phyloP scores from a whole-genome alignment of 1,140 invertebrate species.

The Meloidogyne hapla region DNA sequence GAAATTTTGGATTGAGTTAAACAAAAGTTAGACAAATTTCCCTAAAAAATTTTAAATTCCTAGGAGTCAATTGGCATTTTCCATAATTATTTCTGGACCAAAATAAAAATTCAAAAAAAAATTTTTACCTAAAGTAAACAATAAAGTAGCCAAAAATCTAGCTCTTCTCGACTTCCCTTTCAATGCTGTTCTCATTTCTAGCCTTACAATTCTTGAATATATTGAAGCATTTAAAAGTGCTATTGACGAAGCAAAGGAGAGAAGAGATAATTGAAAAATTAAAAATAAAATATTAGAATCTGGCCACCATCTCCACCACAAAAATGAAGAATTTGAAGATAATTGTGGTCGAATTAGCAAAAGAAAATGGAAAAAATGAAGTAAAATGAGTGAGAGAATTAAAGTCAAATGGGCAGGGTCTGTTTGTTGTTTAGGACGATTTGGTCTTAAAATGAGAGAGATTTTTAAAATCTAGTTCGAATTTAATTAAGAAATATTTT shows the following conservation, averaged over 20 bases:
- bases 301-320: not conserved
- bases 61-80: no score
- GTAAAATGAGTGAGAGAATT: slow-evolving; percentile 26
- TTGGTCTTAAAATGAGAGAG: not conserved
- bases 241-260: slow-evolving; percentile 29
- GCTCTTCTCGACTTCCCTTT: not conserved
- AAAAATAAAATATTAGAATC: slow-evolving; percentile 31
- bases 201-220: slow-evolving; percentile 31
- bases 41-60: no score
- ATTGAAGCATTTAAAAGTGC: slow-evolving; percentile 39
- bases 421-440: not conserved
- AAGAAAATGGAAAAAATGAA: slow-evolving; percentile 30
- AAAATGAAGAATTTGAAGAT: slow-evolving; percentile 1
- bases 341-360: slow-evolving; percentile 27
- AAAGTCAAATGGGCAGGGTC: slow-evolving; percentile 30
- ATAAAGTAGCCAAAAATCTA: slow-evolving; percentile 23
- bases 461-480: no score
- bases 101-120: not conserved
- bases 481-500: not conserved
- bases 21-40: no score
- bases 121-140: slow-evolving; percentile 29
- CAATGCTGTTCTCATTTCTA: slow-evolving; percentile 25
- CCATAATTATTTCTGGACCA: no score
- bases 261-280: slow-evolving; percentile 32
- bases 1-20: no score